Evolutionary conservation across 2,113 vertebrate species (phyloP), one percentile per base, ranked within the genome.

Genomic region (Sander lucioperca): DNA sequence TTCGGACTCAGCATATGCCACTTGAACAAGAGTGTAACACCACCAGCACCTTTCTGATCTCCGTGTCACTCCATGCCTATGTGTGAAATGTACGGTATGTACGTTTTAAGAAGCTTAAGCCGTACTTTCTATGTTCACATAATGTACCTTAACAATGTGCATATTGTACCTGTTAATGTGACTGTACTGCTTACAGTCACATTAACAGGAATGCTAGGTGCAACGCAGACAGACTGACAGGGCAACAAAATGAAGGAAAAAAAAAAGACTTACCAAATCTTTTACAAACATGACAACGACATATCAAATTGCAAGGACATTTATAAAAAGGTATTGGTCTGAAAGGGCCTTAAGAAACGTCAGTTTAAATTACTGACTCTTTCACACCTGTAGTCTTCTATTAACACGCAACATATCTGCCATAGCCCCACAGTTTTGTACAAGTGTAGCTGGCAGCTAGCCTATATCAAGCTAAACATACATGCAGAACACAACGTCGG

Each of bases 401-500:
- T 0, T 51, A 45, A 67, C 39, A 65, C 23, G 25, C 50, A 27
- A 61, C 67, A 48, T 51, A 74, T 43, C 21, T 73, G 27, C 61
- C 23, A 18, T 18, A 30, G 19, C 54, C 47, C 5, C 12, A 18
- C 39, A 23, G 57, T 27, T 23, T 23, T 30, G 33, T 19, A 54
- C 53, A 33, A 33, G 10, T 30, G 27, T 62, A 8, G 61, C 15
- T 70, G 33, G n/a, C 39, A 57, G 18, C 62, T 45, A 14, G 36
- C 45, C 30, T 56, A 18, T 5, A 10, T 2, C 6, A 27, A n/a
- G 27, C 36, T 15, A 14, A 1, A 5, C 27, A 74, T 0, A 8
- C 62, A 25, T 39, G 33, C 64, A 47, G 64, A 61, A 62, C 39
- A 57, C 79, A 68, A 7, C 33, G 64, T 74, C 51, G 63, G 45